Percentiles rank a stretch among this genome's conserved stretches.
Evolutionary conservation across 2,113 vertebrate species (phyloP).

Genomic region (Poecile atricapillus): DNA sequence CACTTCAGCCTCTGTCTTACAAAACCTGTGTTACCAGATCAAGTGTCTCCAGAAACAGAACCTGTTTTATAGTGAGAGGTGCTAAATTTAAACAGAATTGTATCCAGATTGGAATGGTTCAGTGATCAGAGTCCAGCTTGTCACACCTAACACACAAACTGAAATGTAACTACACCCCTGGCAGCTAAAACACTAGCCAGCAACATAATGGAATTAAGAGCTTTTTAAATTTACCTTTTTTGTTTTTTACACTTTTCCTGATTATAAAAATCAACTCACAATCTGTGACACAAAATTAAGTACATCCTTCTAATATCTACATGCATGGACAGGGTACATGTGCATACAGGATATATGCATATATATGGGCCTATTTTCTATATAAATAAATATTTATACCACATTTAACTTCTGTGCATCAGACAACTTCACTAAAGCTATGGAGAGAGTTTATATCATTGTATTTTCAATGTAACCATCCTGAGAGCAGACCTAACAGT

Average conservation of each 20-base stretch:
- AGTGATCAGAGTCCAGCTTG: constrained; percentile 29
- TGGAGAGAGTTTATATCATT: background rate
- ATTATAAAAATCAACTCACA: constrained; percentile 35
- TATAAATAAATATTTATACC: constrained; percentile 55
- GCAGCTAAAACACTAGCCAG: constrained; percentile 42
- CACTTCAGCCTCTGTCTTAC: background rate
- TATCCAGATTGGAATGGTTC: constrained; percentile 47
- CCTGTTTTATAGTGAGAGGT: background rate
- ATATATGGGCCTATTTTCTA: background rate
- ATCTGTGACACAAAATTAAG: constrained; percentile 18
- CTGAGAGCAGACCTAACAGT: background rate
- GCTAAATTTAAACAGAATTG: background rate
- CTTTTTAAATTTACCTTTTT: background rate
- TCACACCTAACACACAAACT: constrained; percentile 47
- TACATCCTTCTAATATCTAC: constrained; percentile 31
- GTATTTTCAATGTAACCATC: background rate
- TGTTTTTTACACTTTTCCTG: background rate
- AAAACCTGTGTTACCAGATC: constrained; percentile 11
- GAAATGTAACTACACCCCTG: background rate
- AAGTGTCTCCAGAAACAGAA: constrained; percentile 36
- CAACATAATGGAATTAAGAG: constrained; percentile 51
- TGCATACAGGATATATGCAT: constrained; percentile 28
- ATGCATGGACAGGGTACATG: constrained; percentile 2
- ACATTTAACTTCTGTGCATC: constrained; percentile 42
- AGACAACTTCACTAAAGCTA: background rate